Percentiles rank a stretch among this genome's conserved stretches.
Conservation (phyloP, 2,113 vertebrate genomes). For the Pelmatolapia mariae region DNA sequence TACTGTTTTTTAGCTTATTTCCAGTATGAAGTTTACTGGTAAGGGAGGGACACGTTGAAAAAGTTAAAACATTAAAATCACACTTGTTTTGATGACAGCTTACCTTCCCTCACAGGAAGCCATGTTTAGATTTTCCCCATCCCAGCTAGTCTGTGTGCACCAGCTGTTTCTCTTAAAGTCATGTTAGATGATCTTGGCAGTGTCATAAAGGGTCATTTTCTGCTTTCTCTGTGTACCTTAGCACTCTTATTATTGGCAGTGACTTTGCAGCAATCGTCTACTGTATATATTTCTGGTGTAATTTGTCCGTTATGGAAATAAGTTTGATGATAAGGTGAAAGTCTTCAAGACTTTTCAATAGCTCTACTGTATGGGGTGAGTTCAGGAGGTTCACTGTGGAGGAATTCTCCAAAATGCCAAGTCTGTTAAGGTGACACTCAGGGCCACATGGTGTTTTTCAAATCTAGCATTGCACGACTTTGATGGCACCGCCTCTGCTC, state of each 20-base stretch:
- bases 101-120: background rate
- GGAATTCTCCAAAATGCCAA: conserved; percentile 33
- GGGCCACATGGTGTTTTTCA: conserved; percentile 41
- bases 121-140: background rate
- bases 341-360: conserved; percentile 23
- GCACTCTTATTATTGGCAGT: conserved; percentile 30
- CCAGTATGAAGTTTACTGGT: background rate
- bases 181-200: conserved; percentile 24
- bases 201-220: conserved; percentile 16
- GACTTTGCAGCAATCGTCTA: background rate
- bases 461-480: conserved; percentile 29
- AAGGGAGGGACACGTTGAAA: background rate
- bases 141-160: background rate
- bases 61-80: background rate
- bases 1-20: background rate
- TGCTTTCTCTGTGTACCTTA: background rate
- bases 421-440: background rate
- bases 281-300: conserved; percentile 1
- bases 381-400: conserved; percentile 44
- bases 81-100: conserved; percentile 7
- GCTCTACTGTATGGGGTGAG: conserved; percentile 16
- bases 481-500: conserved; percentile 12
- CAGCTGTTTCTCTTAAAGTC: conserved; percentile 27
- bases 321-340: conserved; percentile 19
- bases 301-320: conserved; percentile 10